These are phyloP conservation scores for Sarcophaga caerulescens DNA, from an alignment of 2,888 invertebrate species.

Conservation along the genomic window DNA sequence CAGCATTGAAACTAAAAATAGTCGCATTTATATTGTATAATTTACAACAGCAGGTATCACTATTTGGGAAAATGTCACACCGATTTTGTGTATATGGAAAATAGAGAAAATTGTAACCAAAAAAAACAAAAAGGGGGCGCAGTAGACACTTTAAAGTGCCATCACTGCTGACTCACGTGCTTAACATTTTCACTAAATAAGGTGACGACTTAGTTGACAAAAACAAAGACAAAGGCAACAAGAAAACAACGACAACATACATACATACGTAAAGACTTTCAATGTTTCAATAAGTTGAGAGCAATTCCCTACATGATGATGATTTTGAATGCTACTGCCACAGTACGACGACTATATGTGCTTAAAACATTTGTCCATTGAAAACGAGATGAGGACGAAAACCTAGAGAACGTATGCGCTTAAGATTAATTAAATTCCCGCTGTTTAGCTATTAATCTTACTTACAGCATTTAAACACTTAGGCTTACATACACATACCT, in stretches of 20 bases:
- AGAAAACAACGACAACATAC: no score
- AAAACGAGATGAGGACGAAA: conserved; percentile 26
- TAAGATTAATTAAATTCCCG: conserved; percentile 78
- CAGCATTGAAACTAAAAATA: conserved; percentile 54
- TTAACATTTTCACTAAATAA: conserved; percentile 47
- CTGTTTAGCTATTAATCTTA: conserved; percentile 79
- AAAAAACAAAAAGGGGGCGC: conserved; percentile 32
- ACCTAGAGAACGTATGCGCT: conserved; percentile 8
- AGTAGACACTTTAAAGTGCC: conserved; percentile 36
- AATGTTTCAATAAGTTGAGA: conserved; percentile 8
- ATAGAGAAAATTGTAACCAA: conserved; percentile 22
- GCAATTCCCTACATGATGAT: conserved; percentile 27
- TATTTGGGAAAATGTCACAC: conserved; percentile 45
- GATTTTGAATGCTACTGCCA: conserved; percentile 18
- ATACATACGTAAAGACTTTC: conserved; percentile 20
- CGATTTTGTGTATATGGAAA: conserved; percentile 13
- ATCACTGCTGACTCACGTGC: conserved; percentile 32
- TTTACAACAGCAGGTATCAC: conserved; percentile 67
- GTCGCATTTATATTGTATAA: conserved; percentile 27
- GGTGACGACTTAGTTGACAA: conserved; percentile 49
- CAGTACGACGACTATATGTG: neutral
- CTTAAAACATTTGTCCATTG: conserved; percentile 8
- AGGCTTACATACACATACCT: conserved; percentile 20
- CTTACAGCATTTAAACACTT: conserved; percentile 68
- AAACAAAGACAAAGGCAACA: neutral